Evolutionary conservation across 2,113 vertebrate genomes (phyloP).

Genomic region (Hiodon tergisus): DNA sequence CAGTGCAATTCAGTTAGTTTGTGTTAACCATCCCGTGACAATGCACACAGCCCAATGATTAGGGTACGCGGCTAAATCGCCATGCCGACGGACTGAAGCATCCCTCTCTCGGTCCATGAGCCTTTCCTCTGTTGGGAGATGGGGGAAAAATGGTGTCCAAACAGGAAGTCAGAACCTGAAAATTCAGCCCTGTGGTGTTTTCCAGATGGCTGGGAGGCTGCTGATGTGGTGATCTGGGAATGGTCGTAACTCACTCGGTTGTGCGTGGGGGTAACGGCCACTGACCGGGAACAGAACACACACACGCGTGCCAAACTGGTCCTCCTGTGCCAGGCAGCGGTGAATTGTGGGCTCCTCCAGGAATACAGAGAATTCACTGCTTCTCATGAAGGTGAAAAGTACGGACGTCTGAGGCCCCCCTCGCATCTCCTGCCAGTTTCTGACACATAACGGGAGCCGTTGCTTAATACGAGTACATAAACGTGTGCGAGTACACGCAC

Average conservation of each 20-base stretch:
- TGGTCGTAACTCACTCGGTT: not conserved
- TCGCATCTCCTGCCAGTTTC: not conserved
- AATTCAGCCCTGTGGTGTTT: slow-evolving; percentile 5
- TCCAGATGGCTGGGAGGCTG: not conserved
- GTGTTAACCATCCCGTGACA: no score
- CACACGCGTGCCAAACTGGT: not conserved
- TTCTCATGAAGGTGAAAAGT: no score
- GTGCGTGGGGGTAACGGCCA: slow-evolving; percentile 1
- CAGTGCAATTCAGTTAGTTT: no score
- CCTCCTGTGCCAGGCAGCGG: no score
- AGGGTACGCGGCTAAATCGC: no score
- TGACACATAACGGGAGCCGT: not conserved
- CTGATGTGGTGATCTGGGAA: not conserved
- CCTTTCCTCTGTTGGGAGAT: not conserved
- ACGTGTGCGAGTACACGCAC: not conserved
- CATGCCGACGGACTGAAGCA: no score
- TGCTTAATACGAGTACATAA: not conserved
- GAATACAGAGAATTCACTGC: no score
- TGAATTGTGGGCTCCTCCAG: no score
- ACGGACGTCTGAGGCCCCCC: no score
- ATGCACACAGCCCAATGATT: no score
- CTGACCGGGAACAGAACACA: no score
- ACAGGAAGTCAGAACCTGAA: not conserved
- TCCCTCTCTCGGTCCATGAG: not conserved
- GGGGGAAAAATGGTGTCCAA: not conserved